Evolutionary conservation across 2,888 invertebrate genomes (phyloP).

Genomic region (Amorpha juglandis): DNA sequence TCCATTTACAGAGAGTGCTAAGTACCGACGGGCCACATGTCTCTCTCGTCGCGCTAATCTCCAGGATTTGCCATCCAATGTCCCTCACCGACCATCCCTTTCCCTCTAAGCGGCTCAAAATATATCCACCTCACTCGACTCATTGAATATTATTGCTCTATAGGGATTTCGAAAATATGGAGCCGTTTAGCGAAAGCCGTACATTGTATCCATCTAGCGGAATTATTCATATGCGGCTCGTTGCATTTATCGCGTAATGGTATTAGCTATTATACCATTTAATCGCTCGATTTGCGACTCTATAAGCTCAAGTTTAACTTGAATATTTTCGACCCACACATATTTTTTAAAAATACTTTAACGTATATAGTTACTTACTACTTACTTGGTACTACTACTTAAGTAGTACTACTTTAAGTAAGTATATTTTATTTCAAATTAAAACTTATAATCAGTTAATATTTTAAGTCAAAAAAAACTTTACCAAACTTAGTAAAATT

Average conservation of each 20-base stretch:
- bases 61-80: conserved; percentile 81
- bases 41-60: conserved; percentile 83
- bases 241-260: conserved; percentile 84
- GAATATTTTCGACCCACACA: conserved; percentile 28
- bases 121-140: conserved; percentile 73
- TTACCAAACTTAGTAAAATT: neutral
- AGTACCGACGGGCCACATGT: conserved; percentile 83
- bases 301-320: conserved; percentile 57
- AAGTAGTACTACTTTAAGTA: no score
- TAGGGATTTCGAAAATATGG: conserved; percentile 85
- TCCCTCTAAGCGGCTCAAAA: conserved; percentile 50
- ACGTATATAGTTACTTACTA: no score
- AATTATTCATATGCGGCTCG: conserved; percentile 81
- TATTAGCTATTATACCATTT: conserved; percentile 81
- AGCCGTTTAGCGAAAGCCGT: conserved; percentile 82
- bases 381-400: no score
- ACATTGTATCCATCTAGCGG: conserved; percentile 81
- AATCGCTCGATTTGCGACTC: conserved; percentile 80
- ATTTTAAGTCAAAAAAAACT: neutral
- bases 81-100: conserved; percentile 68
- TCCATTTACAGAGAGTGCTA: conserved; percentile 62
- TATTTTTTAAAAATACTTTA: neutral
- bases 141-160: conserved; percentile 84
- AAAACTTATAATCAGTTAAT: no score
- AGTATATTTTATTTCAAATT: no score